Evolutionary conservation across 2,797 vertebrate genomes (phyloP), one percentile per base, ranked within the genome.

Genomic region (Eupleurogrammus muticus): DNA sequence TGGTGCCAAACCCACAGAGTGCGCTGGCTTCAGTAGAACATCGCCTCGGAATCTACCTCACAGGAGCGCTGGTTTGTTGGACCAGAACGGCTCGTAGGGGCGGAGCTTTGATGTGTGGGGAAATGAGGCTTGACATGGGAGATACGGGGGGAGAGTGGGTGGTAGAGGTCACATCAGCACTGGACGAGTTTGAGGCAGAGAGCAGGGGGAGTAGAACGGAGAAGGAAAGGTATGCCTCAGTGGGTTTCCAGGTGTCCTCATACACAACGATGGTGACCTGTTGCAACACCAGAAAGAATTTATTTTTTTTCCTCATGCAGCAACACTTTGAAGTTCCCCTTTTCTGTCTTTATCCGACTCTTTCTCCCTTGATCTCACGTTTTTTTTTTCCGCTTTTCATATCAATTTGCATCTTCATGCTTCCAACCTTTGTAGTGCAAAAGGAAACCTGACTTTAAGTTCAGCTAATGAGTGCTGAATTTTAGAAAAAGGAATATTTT

Each of bases 401-500:
- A 78, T 82, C 84, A 66, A 92, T 91, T 93, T 89, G 82, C 87
- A 89, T 92, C 53, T 36, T 71, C 49, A 65, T 74, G 73, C 64
- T 84, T 82, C 71, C 44, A 84, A 83, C 79, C 88, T 93, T 93
- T 91, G 91, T 91, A 92, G 90, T 93, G 90, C 81, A 94, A 94
- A 94, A 82, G 55, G 17, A 4, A 70, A 59, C 48, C 62, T 73
- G 32, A 40, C 70, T 87, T 80, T 80, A 77, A 80, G 84, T 84
- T 66, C 34, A 66, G 17, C 71, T 93, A 93, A 94, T 90, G 89
- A 93, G 84, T 32, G 74, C 75, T 73, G 58, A 68, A 82, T 85
- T 79, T 69, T 20, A 68, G 56, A 66, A 20, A 28, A n/a, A 58
- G 38, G 24, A 9, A 67, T 71, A 64, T 70, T 70, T 85, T 82